Evolutionary conservation across 2,797 vertebrate species (phyloP).

Genomic region (Myiotriccus ornatus): DNA sequence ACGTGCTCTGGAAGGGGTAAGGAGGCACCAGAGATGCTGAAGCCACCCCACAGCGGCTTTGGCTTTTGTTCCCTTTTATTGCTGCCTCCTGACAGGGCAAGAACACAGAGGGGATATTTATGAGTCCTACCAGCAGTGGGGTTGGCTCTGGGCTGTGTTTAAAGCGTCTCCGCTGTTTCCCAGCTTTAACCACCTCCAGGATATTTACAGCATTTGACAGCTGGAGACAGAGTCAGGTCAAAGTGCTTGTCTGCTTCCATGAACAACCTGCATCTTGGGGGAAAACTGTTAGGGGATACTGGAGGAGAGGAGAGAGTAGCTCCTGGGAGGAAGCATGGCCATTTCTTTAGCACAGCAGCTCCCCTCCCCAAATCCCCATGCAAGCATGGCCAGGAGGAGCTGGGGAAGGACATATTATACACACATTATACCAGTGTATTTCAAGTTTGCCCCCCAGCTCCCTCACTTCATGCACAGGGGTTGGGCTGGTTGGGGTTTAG

Average conservation of each 20-base stretch:
- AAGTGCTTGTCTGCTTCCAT: not conserved
- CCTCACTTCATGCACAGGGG: accelerated
- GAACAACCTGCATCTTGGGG: not conserved
- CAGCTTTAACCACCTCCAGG: not conserved
- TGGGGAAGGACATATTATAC: not conserved
- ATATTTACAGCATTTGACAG: constrained; percentile 51
- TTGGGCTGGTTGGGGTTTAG: not conserved
- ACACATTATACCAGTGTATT: not conserved
- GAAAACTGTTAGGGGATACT: not conserved
- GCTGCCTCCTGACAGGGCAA: not conserved
- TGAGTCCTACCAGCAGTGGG: not conserved
- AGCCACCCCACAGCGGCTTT: not conserved
- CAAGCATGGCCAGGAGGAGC: not conserved
- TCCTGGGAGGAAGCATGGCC: not conserved
- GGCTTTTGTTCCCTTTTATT: constrained; percentile 1
- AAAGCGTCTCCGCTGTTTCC: not conserved
- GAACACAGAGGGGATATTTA: constrained; percentile 41
- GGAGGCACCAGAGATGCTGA: not conserved
- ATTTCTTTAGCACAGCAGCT: not conserved
- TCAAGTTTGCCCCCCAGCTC: not conserved
- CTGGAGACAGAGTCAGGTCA: constrained; percentile 1
- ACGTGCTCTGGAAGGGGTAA: not conserved
- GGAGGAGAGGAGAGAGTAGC: not conserved
- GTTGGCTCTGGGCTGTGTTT: constrained; percentile 31
- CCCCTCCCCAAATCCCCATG: not conserved